These are phyloP conservation scores for Prionace glauca DNA, from an alignment of 2,797 vertebrate species.

Conservation along the genomic window DNA sequence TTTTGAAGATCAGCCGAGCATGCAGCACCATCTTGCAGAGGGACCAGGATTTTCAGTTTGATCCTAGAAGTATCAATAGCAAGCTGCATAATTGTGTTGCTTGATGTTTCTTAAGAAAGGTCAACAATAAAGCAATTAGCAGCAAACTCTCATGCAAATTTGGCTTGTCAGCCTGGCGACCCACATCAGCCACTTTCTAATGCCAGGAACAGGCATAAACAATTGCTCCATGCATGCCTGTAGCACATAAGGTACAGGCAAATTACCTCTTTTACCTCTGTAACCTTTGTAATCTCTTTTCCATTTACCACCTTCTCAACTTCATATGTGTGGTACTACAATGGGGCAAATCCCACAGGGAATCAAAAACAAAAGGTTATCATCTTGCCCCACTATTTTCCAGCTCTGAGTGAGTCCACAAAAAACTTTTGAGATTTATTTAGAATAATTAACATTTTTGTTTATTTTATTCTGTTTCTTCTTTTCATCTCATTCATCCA, in stretches of 20 bases:
- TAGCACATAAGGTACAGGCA: background rate
- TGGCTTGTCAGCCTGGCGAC: background rate
- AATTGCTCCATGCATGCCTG: constrained; percentile 4
- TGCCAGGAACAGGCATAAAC: background rate
- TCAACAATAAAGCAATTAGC: background rate
- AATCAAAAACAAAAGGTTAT: constrained; percentile 14
- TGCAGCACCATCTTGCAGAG: background rate
- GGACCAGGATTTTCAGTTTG: background rate
- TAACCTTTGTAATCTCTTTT: constrained; percentile 53
- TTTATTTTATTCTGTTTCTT: too few relatives aligned
- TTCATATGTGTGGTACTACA: constrained; percentile 73
- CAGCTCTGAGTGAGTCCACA: constrained; percentile 5
- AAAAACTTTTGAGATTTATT: too few relatives aligned
- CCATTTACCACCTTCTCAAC: constrained; percentile 62
- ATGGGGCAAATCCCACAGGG: constrained; percentile 32
- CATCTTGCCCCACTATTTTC: background rate
- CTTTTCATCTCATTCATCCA: too few relatives aligned
- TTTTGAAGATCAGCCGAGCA: background rate
- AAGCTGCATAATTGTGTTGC: background rate
- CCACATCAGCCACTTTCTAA: background rate
- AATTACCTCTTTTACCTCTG: constrained; percentile 65
- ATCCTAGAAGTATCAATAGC: background rate
- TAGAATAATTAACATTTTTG: background rate
- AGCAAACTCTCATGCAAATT: constrained; percentile 7
- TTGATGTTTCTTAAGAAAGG: background rate